Percentiles rank a stretch among this genome's conserved stretches.
These are phyloP conservation scores for Planococcus citri DNA, from an alignment of 1,140 invertebrate genomes.

Conservation along the genomic window DNA sequence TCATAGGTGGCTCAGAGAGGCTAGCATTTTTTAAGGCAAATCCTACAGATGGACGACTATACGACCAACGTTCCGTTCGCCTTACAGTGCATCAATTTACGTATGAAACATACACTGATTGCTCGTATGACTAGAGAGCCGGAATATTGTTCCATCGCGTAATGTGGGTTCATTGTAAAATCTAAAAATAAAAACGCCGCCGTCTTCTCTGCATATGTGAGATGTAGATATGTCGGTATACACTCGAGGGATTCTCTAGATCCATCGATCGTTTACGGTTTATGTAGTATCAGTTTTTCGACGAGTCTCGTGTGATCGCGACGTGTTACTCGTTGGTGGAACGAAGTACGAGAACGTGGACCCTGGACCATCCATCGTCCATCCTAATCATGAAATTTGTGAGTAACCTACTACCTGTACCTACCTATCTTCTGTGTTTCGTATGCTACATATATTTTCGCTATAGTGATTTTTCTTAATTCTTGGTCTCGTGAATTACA, in stretches of 20 bases:
- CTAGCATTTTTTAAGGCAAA: not conserved
- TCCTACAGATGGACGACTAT: not conserved
- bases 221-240: too few relatives aligned
- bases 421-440: too few relatives aligned
- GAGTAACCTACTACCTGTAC: too few relatives aligned
- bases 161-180: constrained; percentile 3
- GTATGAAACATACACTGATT: not conserved
- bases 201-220: not conserved
- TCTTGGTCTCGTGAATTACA: too few relatives aligned
- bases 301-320: not conserved
- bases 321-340: too few relatives aligned
- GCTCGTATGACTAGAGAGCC: not conserved
- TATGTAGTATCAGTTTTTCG: not conserved
- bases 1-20: not conserved
- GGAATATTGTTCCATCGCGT: not conserved
- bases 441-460: too few relatives aligned
- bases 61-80: not conserved
- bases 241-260: not conserved
- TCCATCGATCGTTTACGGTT: not conserved
- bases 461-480: too few relatives aligned
- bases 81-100: not conserved
- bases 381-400: not conserved
- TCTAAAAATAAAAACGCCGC: constrained; percentile 2
- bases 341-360: too few relatives aligned
- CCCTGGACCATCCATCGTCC: too few relatives aligned